Base-by-base conservation (phyloP, 1,140 invertebrate genomes). In the Choristoneura fumiferana region DNA sequence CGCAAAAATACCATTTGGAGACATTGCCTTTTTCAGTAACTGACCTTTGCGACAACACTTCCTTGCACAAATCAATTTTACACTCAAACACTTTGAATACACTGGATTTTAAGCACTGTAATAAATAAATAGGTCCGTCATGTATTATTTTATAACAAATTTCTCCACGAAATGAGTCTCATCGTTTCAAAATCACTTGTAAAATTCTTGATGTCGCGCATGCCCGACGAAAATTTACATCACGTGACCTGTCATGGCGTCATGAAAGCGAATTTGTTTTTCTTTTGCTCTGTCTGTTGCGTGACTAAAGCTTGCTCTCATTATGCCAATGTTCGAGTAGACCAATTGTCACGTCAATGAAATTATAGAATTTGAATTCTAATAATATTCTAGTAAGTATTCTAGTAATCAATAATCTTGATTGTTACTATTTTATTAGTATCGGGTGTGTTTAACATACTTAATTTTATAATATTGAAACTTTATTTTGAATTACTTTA, bases 161-260 rank as follows among this genome's bases (percentile, higher is more conserved):
- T 76, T 62, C 70, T 68, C 64, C 60, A 70, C 66, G 59, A 62
- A 75, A 70, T 77, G 74, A 73, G 62, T 82, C 74, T 80, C 75
- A 78, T 71, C 74, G 81, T 85, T 86, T 78, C 62, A 82, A 84
- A 84, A 84, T 84, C 75, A 76, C 79, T 74, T 64, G 63, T 74
- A 85, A 85, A 84, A 84, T 77, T 81, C 73, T 71, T 69, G 70
- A 70, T 67, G 67, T 78, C 79, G 84, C 85, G 85, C 85, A 88
- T 88, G 85, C 76, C 85, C 76, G 75, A 84, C 78, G 80, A 84
- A 88, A 88, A 86, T 87, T 88, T 88, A 88, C 81, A 81, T 88
- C 85, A 88, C 85, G 85, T 88, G 85, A 88, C 76, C 85, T 87
- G 84, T 88, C 85, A 88, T 87, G 85, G 85, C 85, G 85, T 88